These are phyloP conservation scores for Malurus splendens DNA, from an alignment of 2,797 vertebrate genomes.

Conservation along the genomic window DNA sequence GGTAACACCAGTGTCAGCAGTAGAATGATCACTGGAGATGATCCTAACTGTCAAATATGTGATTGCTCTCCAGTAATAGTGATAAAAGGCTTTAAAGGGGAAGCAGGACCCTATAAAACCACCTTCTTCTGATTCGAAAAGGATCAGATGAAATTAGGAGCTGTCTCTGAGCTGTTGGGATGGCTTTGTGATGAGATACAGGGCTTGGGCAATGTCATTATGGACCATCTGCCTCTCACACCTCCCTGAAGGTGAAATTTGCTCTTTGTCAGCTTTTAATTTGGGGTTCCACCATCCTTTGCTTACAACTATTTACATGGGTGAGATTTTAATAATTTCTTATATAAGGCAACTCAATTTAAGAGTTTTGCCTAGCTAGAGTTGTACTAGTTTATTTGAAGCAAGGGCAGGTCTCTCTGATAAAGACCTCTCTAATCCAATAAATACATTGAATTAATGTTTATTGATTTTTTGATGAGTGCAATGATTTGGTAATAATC, in stretches of 20 bases:
- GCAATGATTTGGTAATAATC: not conserved
- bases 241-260: not conserved
- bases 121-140: not conserved
- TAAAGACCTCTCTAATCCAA: not conserved
- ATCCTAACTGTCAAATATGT: not conserved
- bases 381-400: not conserved
- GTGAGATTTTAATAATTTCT: not conserved
- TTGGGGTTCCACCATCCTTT: not conserved
- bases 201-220: not conserved
- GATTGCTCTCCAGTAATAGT: not conserved
- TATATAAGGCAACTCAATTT: not conserved
- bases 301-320: not conserved
- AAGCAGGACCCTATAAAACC: not conserved
- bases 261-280: not conserved
- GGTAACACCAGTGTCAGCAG: not conserved
- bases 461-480: not conserved
- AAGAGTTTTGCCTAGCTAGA: not conserved
- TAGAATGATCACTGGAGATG: not conserved
- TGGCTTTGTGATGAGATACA: not conserved
- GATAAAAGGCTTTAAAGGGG: not conserved
- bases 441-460: rapidly evolving
- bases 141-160: not conserved
- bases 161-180: not conserved
- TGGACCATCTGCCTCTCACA: not conserved
- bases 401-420: not conserved